Base-by-base conservation (phyloP, 2,888 invertebrate genomes). In the Ennomos erosarius region DNA sequence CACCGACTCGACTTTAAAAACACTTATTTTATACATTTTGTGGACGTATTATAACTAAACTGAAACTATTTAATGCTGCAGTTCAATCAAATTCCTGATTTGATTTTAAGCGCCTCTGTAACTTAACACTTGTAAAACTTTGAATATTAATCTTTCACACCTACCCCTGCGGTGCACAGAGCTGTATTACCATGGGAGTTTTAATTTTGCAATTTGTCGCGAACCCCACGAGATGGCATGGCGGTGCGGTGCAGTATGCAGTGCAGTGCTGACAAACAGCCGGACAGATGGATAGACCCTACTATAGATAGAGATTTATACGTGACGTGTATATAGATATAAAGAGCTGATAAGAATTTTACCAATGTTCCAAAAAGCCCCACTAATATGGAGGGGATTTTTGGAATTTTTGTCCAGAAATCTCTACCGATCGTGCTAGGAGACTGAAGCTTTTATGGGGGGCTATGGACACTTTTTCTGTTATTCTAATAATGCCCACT, bases 131-230 rank as follows among this genome's bases (percentile, higher is more conserved):
- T 61, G 59, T 56, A 55, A 62, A 65, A 60, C 52, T 60, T 64
- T 65, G 67, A 58, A 67, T 69, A 69, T 69, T 69, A 69, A 69
- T 69, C 48, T 67, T 60, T 65, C 52, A 45, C 69, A 67, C 69
- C 65, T 65, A 62, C 67, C 69, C 62, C 63, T 47, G 38, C 35
- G 42, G 39, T 36, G 13, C 39, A 38, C 55, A 61, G 48, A 55
- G 35, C 68, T 81, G 79, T 85, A 81, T 76, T 82, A 80, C 83
- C 87, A 78, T 73, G 87, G 88, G 88, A 86, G 76, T 89, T 88
- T 88, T 88, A 86, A 89, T 88, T 88, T 87, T 76, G 83, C 89
- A 90, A 90, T 90, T 90, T 88, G 89, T 86, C 78, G 72, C 71
- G 64, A 71, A 69, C 75, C 78, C 79, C 77, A 75, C 39, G 53